Conservation (phyloP, 2,888 invertebrate species). For the Erpobdella octoculata region DNA sequence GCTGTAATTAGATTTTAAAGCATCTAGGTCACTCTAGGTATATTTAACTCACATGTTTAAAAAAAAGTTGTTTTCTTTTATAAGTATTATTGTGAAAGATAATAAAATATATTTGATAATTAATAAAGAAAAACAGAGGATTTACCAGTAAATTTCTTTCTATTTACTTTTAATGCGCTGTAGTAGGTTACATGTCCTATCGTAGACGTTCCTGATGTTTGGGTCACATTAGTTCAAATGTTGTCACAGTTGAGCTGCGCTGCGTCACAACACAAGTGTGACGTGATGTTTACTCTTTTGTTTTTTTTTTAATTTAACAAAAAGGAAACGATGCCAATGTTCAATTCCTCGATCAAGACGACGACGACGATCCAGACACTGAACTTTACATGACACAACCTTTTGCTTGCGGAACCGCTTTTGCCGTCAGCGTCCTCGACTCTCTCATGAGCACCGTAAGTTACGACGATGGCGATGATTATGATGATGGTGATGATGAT, state of each 20-base stretch:
- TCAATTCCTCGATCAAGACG: constrained; percentile 58
- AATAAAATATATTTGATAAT: background rate
- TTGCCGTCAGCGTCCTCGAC: constrained; percentile 98
- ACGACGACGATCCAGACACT: constrained; percentile 98
- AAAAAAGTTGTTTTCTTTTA: no score
- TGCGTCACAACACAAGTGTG: no score
- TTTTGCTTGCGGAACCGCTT: constrained; percentile 99
- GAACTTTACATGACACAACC: constrained; percentile 99
- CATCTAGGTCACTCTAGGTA: no score
- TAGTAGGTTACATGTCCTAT: background rate
- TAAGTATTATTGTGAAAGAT: background rate
- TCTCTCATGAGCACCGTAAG: constrained; percentile 98
- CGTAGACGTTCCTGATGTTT: no score
- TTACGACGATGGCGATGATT: background rate
- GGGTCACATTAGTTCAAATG: no score
- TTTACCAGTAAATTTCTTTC: no score
- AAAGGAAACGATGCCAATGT: constrained; percentile 97
- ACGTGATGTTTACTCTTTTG: no score
- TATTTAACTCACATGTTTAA: background rate
- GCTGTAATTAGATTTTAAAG: no score
- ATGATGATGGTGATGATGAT: background rate
- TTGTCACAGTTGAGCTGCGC: no score
- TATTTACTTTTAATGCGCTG: no score
- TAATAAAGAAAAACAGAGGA: no score
- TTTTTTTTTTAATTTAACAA: background rate